phyloP scores from a whole-genome alignment of 2,797 vertebrate species.

The Anniella stebbinsi region DNA sequence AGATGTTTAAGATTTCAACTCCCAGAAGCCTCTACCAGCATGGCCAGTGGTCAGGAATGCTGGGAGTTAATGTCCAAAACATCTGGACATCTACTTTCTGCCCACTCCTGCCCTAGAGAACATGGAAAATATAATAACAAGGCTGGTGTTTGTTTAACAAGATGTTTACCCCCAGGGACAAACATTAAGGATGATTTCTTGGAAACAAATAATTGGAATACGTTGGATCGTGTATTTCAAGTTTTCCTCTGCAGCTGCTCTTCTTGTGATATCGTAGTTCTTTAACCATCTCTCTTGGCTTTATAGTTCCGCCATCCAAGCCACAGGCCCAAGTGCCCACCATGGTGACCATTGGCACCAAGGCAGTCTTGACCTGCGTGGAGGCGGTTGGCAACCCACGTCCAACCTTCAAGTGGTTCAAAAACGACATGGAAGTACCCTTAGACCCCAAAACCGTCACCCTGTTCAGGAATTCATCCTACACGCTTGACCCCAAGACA shows the following conservation, averaged over 20 bases:
- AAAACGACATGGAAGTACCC: conserved; percentile 77
- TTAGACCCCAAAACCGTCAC: conserved; percentile 75
- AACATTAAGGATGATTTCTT: neutral
- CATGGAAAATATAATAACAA: too few relatives aligned
- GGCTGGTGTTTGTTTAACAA: too few relatives aligned
- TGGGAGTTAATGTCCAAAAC: too few relatives aligned
- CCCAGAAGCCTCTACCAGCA: too few relatives aligned
- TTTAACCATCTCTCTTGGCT: neutral
- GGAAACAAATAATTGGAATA: neutral
- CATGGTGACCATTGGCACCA: conserved; percentile 81
- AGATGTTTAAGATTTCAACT: too few relatives aligned
- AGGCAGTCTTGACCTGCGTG: conserved; percentile 74
- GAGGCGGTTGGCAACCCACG: conserved; percentile 84
- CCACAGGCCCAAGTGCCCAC: conserved; percentile 81
- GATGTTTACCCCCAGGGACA: too few relatives aligned
- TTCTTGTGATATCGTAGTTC: too few relatives aligned
- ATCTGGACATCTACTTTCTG: too few relatives aligned
- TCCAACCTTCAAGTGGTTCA: conserved; percentile 86
- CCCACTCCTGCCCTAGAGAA: too few relatives aligned
- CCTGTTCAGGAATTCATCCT: conserved; percentile 86
- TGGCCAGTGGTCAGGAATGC: too few relatives aligned
- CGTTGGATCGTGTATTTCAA: neutral
- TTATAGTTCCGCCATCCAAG: conserved; percentile 85
- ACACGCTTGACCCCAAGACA: conserved; percentile 72
- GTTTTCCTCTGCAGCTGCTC: neutral